Conservation (phyloP, 2,888 invertebrate genomes). For the Clostera curtula region DNA sequence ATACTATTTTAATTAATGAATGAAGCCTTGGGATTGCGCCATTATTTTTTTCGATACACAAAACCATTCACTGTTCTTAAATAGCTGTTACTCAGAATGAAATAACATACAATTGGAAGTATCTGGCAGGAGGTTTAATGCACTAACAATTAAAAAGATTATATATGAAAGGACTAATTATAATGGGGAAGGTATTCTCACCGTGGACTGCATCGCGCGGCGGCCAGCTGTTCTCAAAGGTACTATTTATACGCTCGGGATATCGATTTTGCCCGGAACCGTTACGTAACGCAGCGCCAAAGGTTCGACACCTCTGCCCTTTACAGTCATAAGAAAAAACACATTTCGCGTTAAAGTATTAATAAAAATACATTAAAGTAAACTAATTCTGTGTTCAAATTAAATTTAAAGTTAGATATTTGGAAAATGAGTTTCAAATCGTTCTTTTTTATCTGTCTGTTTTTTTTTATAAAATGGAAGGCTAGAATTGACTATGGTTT, state of each 20-base stretch:
- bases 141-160: too few relatives aligned
- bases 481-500: conserved; percentile 35
- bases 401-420: too few relatives aligned
- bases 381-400: conserved; percentile 9
- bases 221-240: conserved; percentile 67
- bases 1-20: too few relatives aligned
- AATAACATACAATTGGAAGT: too few relatives aligned
- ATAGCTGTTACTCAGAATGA: too few relatives aligned
- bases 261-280: conserved; percentile 68
- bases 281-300: conserved; percentile 61
- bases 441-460: conserved; percentile 1
- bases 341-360: conserved; percentile 28
- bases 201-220: conserved; percentile 65
- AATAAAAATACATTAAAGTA: conserved; percentile 19
- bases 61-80: too few relatives aligned
- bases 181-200: conserved; percentile 26
- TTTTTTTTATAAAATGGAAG: conserved; percentile 32
- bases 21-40: too few relatives aligned
- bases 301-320: conserved; percentile 46
- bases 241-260: conserved; percentile 66
- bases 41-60: too few relatives aligned
- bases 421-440: too few relatives aligned
- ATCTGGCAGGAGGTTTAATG: too few relatives aligned
- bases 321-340: conserved; percentile 40
- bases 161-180: background rate